Percentiles rank a stretch among this genome's conserved stretches.
Evolutionary conservation across 2,888 invertebrate genomes (phyloP).

Genomic region (Meta bourneti): DNA sequence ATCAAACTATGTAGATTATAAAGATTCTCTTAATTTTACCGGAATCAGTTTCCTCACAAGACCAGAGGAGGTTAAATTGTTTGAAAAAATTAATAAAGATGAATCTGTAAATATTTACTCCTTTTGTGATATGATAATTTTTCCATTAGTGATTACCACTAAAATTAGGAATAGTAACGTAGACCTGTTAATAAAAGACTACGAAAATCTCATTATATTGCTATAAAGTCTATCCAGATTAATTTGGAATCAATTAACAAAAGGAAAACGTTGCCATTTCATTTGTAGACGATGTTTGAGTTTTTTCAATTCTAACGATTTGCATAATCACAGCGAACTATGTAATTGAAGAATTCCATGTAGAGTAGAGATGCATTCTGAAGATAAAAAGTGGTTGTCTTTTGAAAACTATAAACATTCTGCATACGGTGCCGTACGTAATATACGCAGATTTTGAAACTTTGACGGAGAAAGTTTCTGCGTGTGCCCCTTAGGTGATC

Average conservation of each 20-base stretch:
- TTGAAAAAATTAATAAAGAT: too few species aligned
- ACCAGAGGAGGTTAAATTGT: too few species aligned
- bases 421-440: background rate
- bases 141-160: too few species aligned
- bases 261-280: background rate
- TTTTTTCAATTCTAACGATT: background rate
- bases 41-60: too few species aligned
- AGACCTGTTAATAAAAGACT: too few species aligned
- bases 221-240: too few species aligned
- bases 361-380: background rate
- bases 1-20: too few species aligned
- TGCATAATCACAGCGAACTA: background rate
- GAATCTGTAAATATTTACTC: too few species aligned
- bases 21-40: too few species aligned
- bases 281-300: background rate
- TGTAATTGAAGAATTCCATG: background rate
- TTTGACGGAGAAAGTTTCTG: background rate
- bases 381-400: background rate
- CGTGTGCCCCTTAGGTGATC: background rate
- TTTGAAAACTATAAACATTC: background rate
- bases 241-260: background rate
- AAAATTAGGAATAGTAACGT: too few species aligned
- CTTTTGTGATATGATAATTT: too few species aligned
- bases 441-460: slow-evolving; percentile 30
- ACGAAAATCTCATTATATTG: too few species aligned